Percentiles rank a stretch among this genome's conserved stretches.
Conservation (phyloP, 2,888 invertebrate genomes). For the Apeira syringaria region DNA sequence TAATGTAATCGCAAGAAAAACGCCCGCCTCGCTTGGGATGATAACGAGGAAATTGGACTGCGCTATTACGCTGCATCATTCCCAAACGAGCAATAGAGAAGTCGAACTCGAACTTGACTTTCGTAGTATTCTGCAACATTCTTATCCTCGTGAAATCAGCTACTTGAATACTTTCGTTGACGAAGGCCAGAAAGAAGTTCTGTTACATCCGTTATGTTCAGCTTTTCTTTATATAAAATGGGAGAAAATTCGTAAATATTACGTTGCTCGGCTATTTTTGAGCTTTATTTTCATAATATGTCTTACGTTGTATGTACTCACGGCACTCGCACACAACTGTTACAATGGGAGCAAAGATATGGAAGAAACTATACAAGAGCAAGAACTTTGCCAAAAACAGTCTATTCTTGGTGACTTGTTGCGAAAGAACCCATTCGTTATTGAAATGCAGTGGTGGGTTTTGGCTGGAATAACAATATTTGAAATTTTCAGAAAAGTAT, state of each 20-base stretch:
- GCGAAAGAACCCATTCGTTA: slow-evolving; percentile 88
- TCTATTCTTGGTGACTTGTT: slow-evolving; percentile 90
- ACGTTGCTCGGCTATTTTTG: slow-evolving; percentile 90
- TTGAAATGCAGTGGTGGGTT: slow-evolving; percentile 93
- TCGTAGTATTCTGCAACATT: slow-evolving; percentile 91
- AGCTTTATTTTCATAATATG: slow-evolving; percentile 92
- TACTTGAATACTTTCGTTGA: slow-evolving; percentile 94
- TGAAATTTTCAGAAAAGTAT: slow-evolving; percentile 91
- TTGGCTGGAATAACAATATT: slow-evolving; percentile 90
- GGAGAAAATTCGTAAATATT: slow-evolving; percentile 95
- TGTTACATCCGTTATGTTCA: slow-evolving; percentile 93
- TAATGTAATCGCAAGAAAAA: slow-evolving; percentile 93
- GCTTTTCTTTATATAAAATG: slow-evolving; percentile 95
- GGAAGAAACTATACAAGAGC: slow-evolving; percentile 88
- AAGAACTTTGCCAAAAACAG: slow-evolving; percentile 90
- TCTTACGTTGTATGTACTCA: slow-evolving; percentile 91
- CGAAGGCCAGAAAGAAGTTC: slow-evolving; percentile 94
- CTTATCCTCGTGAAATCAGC: slow-evolving; percentile 92
- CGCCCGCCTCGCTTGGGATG: slow-evolving; percentile 92
- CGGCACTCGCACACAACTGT: slow-evolving; percentile 92
- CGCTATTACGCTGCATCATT: slow-evolving; percentile 90
- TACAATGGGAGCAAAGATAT: slow-evolving; percentile 92
- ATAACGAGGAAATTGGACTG: slow-evolving; percentile 92
- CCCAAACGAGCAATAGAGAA: slow-evolving; percentile 91
- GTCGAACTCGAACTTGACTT: slow-evolving; percentile 93